Conservation (phyloP, 2,113 vertebrate species). For the Recurvirostra avosetta region DNA sequence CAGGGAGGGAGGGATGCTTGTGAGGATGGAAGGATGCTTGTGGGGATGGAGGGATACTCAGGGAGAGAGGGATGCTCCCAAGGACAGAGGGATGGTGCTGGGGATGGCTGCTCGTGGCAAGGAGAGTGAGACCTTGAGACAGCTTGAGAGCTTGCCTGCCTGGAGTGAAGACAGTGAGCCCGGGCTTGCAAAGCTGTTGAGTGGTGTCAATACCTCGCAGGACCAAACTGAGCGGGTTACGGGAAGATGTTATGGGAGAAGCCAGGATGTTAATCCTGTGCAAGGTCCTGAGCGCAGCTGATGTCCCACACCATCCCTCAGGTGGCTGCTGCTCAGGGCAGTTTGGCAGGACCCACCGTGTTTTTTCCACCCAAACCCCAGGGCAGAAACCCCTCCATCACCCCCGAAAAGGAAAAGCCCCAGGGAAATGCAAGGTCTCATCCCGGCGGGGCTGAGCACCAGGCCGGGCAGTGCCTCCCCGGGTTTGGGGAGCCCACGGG, state of each 20-base stretch:
- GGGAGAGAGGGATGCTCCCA: not conserved
- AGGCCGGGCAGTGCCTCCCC: fast-evolving
- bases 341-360: fast-evolving
- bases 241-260: not conserved
- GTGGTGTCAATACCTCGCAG: not conserved
- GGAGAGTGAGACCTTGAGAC: no score
- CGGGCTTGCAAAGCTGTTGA: not conserved
- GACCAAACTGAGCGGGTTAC: not conserved
- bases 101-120: not conserved
- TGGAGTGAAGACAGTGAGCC: not conserved
- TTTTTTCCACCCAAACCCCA: not conserved
- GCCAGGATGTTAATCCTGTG: fast-evolving
- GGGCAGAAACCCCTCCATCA: fast-evolving
- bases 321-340: fast-evolving
- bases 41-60: not conserved
- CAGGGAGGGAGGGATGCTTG: fast-evolving
- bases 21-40: no score
- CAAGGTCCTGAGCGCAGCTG: fast-evolving
- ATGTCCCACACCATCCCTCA: fast-evolving
- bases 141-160: not conserved
- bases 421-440: fast-evolving
- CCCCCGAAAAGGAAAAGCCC: not conserved
- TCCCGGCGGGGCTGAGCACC: not conserved
- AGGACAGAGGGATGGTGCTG: not conserved
- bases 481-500: not conserved